Conservation (phyloP, 2,113 vertebrate species). For the Lampris megalopsis region DNA sequence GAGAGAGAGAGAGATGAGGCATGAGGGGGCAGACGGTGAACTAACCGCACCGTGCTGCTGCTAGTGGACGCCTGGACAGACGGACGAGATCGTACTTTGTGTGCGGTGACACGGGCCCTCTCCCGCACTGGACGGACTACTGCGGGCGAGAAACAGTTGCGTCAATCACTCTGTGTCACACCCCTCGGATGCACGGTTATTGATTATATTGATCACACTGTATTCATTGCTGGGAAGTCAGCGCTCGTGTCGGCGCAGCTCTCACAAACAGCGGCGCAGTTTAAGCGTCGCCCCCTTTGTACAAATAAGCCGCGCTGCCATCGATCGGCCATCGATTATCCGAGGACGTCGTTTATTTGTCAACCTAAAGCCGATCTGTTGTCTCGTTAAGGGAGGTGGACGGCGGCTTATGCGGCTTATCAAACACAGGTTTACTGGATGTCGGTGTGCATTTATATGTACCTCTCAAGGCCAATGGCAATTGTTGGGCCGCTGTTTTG, state of each 20-base stretch:
- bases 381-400: slow-evolving; percentile 59
- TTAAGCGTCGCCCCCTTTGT: slow-evolving; percentile 17
- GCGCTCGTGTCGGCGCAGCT: slow-evolving; percentile 27
- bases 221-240: slow-evolving; percentile 67
- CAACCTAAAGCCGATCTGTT: slow-evolving; percentile 54
- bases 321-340: slow-evolving; percentile 69
- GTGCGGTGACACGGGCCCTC: slow-evolving; percentile 84
- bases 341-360: slow-evolving; percentile 64
- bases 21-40: slow-evolving; percentile 79
- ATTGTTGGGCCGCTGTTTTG: too few relatives aligned
- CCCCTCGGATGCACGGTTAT: slow-evolving; percentile 77
- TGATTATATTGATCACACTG: slow-evolving; percentile 78
- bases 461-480: too few relatives aligned
- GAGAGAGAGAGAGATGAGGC: background rate
- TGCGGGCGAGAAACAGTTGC: slow-evolving; percentile 83
- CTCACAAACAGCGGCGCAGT: slow-evolving; percentile 30
- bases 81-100: slow-evolving; percentile 83
- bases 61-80: slow-evolving; percentile 81
- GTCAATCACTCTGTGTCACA: slow-evolving; percentile 82
- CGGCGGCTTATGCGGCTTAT: slow-evolving; percentile 56
- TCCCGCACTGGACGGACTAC: slow-evolving; percentile 83
- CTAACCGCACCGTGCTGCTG: slow-evolving; percentile 87
- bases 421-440: slow-evolving; percentile 46
- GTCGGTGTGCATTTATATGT: too few relatives aligned
- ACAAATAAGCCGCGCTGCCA: slow-evolving; percentile 33